Conservation (phyloP, 2,797 vertebrate genomes). For the Cryptoblepharus egeriae region DNA sequence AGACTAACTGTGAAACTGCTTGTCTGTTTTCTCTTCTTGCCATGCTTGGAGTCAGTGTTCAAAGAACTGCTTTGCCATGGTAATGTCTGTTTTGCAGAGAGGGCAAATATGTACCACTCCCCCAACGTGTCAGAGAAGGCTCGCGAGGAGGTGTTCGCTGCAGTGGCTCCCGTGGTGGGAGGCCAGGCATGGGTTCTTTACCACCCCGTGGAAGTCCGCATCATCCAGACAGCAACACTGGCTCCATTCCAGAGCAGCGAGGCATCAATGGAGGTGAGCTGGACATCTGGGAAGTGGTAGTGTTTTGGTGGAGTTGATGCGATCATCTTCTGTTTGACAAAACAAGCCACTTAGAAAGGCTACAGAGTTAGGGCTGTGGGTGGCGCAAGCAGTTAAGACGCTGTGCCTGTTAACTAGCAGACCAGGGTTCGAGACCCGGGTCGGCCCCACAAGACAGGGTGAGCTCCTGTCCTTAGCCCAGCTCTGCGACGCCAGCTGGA, state of each 20-base stretch:
- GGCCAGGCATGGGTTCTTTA: conserved; percentile 70
- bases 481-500: no score
- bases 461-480: no score
- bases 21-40: background rate
- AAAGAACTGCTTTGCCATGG: background rate
- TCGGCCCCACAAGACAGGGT: no score
- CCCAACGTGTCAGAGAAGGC: conserved; percentile 88
- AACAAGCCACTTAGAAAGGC: background rate
- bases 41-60: background rate
- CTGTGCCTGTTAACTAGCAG: no score
- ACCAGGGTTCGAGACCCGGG: no score
- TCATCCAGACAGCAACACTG: conserved; percentile 74
- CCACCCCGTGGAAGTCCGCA: conserved; percentile 71
- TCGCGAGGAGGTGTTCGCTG: conserved; percentile 77
- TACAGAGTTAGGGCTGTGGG: no score
- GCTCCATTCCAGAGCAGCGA: conserved; percentile 74
- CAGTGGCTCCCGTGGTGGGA: conserved; percentile 67
- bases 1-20: background rate
- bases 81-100: conserved; percentile 76
- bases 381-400: no score
- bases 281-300: background rate
- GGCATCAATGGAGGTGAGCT: conserved; percentile 77
- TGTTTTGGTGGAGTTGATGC: background rate
- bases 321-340: background rate
- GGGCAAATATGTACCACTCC: conserved; percentile 90